Percentiles rank a stretch among this genome's conserved stretches.
These are phyloP conservation scores for Euplagia quadripunctaria DNA, from an alignment of 2,888 invertebrate genomes.

Conservation along the genomic window DNA sequence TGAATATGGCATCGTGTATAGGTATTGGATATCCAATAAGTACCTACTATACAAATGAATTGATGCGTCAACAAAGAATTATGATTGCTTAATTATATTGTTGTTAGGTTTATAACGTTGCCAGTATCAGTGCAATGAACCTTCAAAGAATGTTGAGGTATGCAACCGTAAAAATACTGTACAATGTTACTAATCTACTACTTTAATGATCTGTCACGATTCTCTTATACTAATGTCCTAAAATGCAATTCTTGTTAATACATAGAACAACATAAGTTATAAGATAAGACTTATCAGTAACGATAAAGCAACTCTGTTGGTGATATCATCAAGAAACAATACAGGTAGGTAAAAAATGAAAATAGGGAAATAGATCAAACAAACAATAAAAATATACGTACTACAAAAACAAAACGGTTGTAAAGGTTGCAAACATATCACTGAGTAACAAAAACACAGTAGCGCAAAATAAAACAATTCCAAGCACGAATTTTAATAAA, in stretches of 20 bases:
- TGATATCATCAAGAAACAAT: slow-evolving; percentile 71
- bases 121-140: slow-evolving; percentile 40
- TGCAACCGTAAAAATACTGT: neutral
- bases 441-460: slow-evolving; percentile 79
- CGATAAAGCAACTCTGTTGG: slow-evolving; percentile 83
- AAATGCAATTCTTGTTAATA: slow-evolving; percentile 68
- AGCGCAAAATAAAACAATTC: slow-evolving; percentile 67
- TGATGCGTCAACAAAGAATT: slow-evolving; percentile 27
- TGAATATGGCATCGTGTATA: neutral
- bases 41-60: slow-evolving; percentile 11
- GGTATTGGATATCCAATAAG: neutral
- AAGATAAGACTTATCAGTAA: slow-evolving; percentile 79
- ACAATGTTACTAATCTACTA: neutral
- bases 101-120: slow-evolving; percentile 24
- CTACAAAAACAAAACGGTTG: slow-evolving; percentile 73
- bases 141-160: slow-evolving; percentile 25
- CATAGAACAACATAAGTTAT: slow-evolving; percentile 62
- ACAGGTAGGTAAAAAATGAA: slow-evolving; percentile 41
- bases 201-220: neutral
- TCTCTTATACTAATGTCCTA: slow-evolving; percentile 44
- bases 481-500: slow-evolving; percentile 66
- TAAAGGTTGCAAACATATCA: slow-evolving; percentile 69
- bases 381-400: slow-evolving; percentile 69
- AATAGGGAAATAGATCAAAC: slow-evolving; percentile 48
- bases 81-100: slow-evolving; percentile 26